These are phyloP conservation scores for Rhopalosiphum nymphaeae DNA, from an alignment of 2,888 invertebrate species.

Conservation along the genomic window DNA sequence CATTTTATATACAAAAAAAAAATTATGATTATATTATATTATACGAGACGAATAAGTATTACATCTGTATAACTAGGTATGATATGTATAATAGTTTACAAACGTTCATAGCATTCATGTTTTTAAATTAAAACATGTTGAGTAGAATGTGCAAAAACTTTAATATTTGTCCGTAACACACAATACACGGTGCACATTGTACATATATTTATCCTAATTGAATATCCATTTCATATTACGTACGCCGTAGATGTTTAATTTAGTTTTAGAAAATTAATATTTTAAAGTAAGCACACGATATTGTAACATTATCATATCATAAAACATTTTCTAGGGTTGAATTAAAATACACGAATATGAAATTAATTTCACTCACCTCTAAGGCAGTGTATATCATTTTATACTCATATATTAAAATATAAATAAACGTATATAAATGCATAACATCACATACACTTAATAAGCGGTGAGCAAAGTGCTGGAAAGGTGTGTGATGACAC, in stretches of 20 bases:
- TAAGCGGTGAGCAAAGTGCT: not conserved
- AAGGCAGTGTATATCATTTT: not conserved
- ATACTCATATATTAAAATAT: not conserved
- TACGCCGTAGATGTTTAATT: not conserved
- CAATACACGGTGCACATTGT: not conserved
- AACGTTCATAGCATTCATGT: not conserved
- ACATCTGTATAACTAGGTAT: not conserved
- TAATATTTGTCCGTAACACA: not conserved
- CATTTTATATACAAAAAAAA: not conserved
- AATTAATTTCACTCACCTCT: not conserved
- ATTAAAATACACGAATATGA: not conserved
- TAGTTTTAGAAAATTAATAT: not conserved
- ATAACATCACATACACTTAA: not conserved
- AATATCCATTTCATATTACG: conserved; percentile 18
- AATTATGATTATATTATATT: not conserved
- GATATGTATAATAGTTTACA: conserved; percentile 1
- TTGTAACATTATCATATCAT: not conserved
- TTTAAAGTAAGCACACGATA: not conserved
- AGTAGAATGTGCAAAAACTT: not conserved
- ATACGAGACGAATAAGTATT: not conserved
- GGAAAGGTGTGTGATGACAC: not conserved
- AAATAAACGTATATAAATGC: not conserved
- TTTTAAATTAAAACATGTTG: not conserved
- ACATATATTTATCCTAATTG: conserved; percentile 16
- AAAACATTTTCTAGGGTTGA: not conserved